Evolutionary conservation across 2,113 vertebrate genomes (phyloP).

Genomic region (Silurus asotus): DNA sequence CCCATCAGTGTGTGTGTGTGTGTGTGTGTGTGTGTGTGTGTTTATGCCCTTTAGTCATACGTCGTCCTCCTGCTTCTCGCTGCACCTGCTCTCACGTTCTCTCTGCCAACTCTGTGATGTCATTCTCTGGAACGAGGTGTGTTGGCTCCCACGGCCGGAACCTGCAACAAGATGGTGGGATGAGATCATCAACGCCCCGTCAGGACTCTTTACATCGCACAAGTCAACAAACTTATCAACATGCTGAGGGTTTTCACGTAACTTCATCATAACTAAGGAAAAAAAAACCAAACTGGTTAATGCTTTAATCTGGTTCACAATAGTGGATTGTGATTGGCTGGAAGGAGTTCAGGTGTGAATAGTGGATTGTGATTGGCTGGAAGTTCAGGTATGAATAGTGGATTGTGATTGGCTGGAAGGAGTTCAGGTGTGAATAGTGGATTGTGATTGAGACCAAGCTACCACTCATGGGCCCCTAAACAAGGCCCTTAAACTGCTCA

Average conservation of each 20-base stretch:
- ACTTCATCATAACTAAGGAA: neutral
- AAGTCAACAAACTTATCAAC: neutral
- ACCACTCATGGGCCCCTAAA: no score
- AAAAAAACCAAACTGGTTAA: no score
- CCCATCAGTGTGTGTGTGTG: slow-evolving; percentile 25
- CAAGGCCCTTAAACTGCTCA: no score
- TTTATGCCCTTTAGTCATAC: slow-evolving; percentile 23
- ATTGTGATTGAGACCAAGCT: no score
- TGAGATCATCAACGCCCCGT: slow-evolving; percentile 38
- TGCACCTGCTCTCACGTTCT: slow-evolving; percentile 43
- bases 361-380: no score
- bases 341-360: no score
- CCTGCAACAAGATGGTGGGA: slow-evolving; percentile 23
- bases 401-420: no score
- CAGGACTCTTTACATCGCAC: neutral
- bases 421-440: no score
- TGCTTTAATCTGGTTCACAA: no score
- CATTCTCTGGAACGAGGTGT: slow-evolving; percentile 47
- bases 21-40: slow-evolving; percentile 25
- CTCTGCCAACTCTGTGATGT: slow-evolving; percentile 53
- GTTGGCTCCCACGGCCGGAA: slow-evolving; percentile 42
- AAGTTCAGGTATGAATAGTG: no score
- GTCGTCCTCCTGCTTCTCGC: slow-evolving; percentile 24
- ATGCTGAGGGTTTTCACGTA: neutral
- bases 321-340: no score